Evolutionary conservation across 1,140 invertebrate genomes (phyloP), one percentile per base, ranked within the genome.

Genomic region (Ips nitidus): DNA sequence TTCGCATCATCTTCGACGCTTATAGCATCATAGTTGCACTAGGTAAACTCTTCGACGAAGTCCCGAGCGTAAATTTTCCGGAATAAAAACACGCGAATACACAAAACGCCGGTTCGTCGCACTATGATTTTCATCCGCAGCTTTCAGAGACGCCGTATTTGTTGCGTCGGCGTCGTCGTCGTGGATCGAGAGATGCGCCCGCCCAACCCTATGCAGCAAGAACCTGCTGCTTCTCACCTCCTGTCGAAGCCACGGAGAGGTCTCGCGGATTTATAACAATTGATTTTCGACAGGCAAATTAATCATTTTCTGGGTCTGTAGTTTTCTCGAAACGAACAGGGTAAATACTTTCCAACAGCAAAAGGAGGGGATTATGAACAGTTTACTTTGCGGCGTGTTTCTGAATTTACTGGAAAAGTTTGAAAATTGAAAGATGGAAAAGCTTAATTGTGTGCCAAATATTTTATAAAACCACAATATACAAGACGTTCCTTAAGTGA

Each of bases 41-140:
- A 22, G 22, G 22, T 22, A 22, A 22, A 22, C 22, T 22, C 22
- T 22, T 22, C 22, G 22, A 22, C 22, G 22, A 22, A 22, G 22
- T 22, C 22, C 22, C 22, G 22, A 22, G n/a, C 66, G 66, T 68
- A 68, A 22, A 40, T 60, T 60, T 68, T 50, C 55, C 59, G 39
- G 39, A 3, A 22, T 22, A 22, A 22, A 22, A 22, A 22, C 22
- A 22, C 22, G 22, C 22, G 22, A 66, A 75, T 73, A 64, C 65
- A 71, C 72, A 62, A 71, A 61, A 74, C 62, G 53, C 72, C 66
- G 66, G 77, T 79, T 77, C 75, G 75, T 76, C 79, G 79, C 79
- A 80, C 79, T 80, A 79, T 80, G 79, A 80, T 78, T 72, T 75
- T 74, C 45, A 73, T 73, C 75, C 75, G 77, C 76, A 78, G 78